Evolutionary conservation across 2,888 invertebrate species (phyloP).

Genomic region (Kryphioiulus occultus): DNA sequence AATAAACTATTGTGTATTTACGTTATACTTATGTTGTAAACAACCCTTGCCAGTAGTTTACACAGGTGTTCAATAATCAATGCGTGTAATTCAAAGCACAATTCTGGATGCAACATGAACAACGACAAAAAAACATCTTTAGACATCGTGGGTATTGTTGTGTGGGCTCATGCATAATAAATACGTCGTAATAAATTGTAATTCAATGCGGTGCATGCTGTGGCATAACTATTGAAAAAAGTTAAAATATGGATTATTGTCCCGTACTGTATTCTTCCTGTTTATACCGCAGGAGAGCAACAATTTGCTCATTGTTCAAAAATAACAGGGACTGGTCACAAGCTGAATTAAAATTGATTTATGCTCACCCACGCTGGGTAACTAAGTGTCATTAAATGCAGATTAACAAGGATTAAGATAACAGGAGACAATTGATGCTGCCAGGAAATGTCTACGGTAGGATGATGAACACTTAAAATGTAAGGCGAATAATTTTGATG

Average conservation of each 20-base stretch:
- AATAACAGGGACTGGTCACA: conserved; percentile 13
- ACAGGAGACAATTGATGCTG: not conserved
- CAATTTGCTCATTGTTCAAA: not conserved
- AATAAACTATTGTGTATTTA: conserved; percentile 40
- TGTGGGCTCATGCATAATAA: conserved; percentile 34
- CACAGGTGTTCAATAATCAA: not conserved
- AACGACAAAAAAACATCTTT: not conserved
- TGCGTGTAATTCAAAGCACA: not conserved
- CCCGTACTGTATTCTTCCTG: not conserved
- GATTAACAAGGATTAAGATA: conserved; percentile 24
- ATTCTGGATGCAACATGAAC: not conserved
- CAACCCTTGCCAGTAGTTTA: conserved; percentile 10
- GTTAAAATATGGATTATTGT: conserved; percentile 29
- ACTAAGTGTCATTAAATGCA: not conserved
- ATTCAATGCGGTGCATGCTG: conserved; percentile 10
- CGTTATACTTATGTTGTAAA: not conserved
- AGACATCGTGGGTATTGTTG: not conserved
- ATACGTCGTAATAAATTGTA: conserved; percentile 9
- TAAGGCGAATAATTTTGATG: too few species aligned
- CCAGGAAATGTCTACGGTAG: not conserved
- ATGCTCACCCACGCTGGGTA: conserved; percentile 29
- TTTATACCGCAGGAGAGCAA: not conserved
- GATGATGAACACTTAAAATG: not conserved
- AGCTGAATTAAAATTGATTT: not conserved
- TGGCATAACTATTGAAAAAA: conserved; percentile 6